Evolutionary conservation across 2,797 vertebrate genomes (phyloP).

Genomic region (Sitta carolinensis): DNA sequence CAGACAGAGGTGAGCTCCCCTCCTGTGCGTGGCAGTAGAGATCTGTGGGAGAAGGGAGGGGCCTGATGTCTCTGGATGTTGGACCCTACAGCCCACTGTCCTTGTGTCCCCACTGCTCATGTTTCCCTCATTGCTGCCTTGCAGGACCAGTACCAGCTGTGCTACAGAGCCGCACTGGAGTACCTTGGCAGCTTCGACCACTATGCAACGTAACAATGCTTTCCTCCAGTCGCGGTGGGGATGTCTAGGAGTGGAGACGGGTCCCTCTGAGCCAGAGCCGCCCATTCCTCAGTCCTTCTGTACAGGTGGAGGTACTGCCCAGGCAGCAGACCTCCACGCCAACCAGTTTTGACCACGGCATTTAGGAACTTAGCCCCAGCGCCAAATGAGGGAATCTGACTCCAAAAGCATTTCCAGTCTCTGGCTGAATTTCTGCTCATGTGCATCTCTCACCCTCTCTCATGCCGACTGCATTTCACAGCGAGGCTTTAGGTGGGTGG

Average conservation of each 20-base stretch:
- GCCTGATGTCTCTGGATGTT: background rate
- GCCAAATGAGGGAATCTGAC: conserved; percentile 63
- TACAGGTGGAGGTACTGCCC: conserved; percentile 68
- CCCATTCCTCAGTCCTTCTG: conserved; percentile 80
- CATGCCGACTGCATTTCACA: conserved; percentile 72
- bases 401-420: conserved; percentile 68
- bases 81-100: background rate
- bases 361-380: conserved; percentile 77
- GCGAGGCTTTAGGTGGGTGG: conserved; percentile 78
- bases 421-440: conserved; percentile 69
- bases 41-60: background rate
- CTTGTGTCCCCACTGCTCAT: background rate
- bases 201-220: conserved; percentile 96
- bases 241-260: conserved; percentile 75
- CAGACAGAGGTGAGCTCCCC: conserved; percentile 88
- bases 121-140: background rate
- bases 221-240: conserved; percentile 72
- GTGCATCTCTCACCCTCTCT: conserved; percentile 66
- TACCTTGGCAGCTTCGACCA: conserved; percentile 98
- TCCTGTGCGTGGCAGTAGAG: rapidly evolving
- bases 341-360: conserved; percentile 72
- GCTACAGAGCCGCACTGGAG: conserved; percentile 95
- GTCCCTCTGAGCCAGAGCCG: conserved; percentile 84
- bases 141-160: conserved; percentile 98
- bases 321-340: conserved; percentile 67